Percentiles rank a stretch among this genome's conserved stretches.
phyloP scores from a whole-genome alignment of 1,140 invertebrate genomes.

The Bombus polaris region DNA sequence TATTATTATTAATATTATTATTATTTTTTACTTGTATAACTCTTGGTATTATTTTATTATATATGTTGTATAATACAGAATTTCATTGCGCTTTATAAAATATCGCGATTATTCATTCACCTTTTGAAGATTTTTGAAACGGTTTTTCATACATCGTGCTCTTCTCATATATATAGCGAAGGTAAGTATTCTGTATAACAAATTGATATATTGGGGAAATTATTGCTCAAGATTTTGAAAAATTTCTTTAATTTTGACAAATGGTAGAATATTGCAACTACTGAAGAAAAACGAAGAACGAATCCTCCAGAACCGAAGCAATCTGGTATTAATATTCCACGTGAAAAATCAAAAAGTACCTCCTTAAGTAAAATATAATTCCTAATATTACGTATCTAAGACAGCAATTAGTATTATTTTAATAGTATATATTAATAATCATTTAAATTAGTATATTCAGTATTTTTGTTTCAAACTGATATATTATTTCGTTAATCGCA shows the following conservation, averaged over 20 bases:
- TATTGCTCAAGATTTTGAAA: background rate
- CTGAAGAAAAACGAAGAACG: too few relatives aligned
- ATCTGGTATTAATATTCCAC: background rate
- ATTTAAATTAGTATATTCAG: background rate
- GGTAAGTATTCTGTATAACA: background rate
- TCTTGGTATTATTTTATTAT: conserved; percentile 67
- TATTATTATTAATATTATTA: conserved; percentile 62
- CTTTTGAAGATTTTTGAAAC: background rate
- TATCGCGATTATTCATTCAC: conserved; percentile 25
- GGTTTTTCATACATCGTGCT: background rate
- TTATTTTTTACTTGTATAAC: conserved; percentile 62
- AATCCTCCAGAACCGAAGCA: too few relatives aligned
- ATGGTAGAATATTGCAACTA: background rate
- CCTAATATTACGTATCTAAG: background rate
- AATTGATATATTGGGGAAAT: background rate
- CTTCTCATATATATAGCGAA: background rate
- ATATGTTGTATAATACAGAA: conserved; percentile 70
- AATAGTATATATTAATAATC: background rate
- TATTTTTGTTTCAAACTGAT: background rate
- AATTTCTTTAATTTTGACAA: background rate
- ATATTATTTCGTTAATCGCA: background rate
- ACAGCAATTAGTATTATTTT: background rate
- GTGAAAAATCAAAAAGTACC: background rate
- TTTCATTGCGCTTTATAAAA: conserved; percentile 61
- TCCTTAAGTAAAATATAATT: background rate